These are phyloP conservation scores for Zaprionus inermis DNA, from an alignment of 1,140 invertebrate species.

Conservation along the genomic window DNA sequence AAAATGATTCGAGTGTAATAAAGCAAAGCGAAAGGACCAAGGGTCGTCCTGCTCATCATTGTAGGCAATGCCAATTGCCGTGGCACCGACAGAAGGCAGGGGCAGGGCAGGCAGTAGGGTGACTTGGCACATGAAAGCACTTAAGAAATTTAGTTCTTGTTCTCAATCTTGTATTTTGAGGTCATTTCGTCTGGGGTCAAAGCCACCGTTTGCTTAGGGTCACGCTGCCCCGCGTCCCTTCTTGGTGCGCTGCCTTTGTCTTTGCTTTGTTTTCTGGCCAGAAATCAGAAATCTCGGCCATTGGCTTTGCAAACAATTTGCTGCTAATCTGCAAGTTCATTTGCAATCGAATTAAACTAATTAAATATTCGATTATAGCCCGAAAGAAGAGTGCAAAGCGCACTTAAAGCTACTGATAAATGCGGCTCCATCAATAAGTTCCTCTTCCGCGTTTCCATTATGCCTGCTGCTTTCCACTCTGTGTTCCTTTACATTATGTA, in stretches of 20 bases:
- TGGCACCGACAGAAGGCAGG: neutral
- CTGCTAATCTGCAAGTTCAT: conserved; percentile 63
- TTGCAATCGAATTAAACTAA: conserved; percentile 67
- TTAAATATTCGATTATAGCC: conserved; percentile 78
- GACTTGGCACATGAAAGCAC: conserved; percentile 69
- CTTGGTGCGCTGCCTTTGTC: neutral
- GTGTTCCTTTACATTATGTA: conserved; percentile 29
- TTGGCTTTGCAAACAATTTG: conserved; percentile 31
- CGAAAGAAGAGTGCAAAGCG: conserved; percentile 14
- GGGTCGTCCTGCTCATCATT: conserved; percentile 39
- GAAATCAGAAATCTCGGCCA: conserved; percentile 53
- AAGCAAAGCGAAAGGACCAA: conserved; percentile 63
- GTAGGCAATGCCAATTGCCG: conserved; percentile 39
- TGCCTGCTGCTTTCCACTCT: too few species aligned
- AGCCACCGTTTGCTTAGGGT: conserved; percentile 2
- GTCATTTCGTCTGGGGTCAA: conserved; percentile 42
- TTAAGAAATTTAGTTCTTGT: conserved; percentile 79
- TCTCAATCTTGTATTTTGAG: conserved; percentile 76
- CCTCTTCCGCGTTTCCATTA: neutral
- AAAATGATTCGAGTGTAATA: conserved; percentile 77
- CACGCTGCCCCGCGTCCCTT: neutral
- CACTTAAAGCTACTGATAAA: conserved; percentile 51
- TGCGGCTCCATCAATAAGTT: conserved; percentile 61
- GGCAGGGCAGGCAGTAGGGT: too few species aligned
- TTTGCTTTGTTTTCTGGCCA: conserved; percentile 14